phyloP scores from a whole-genome alignment of 2,888 invertebrate genomes.

The Pterostichus madidus region DNA sequence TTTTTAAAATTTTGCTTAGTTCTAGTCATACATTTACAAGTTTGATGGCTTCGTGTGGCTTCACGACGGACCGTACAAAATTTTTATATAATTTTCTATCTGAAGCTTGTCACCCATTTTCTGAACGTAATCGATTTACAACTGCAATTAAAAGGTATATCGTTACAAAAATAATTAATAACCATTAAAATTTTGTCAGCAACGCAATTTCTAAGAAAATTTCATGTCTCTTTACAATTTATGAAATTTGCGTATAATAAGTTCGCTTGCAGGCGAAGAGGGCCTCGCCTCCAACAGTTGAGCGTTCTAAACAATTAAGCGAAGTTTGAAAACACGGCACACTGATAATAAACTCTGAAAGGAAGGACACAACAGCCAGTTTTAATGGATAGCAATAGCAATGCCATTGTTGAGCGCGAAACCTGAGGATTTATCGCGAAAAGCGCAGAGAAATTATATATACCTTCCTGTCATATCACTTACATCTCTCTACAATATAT shows the following conservation, averaged over 20 bases:
- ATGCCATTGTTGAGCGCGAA: slow-evolving; percentile 8
- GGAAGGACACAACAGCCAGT: background rate
- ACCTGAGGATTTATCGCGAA: background rate
- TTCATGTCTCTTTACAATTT: slow-evolving; percentile 47
- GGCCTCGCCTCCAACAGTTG: slow-evolving; percentile 1
- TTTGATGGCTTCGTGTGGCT: too few relatives aligned
- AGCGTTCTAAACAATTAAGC: slow-evolving; percentile 35
- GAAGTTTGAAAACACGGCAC: slow-evolving; percentile 32
- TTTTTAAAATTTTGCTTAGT: too few relatives aligned
- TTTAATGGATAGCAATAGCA: background rate
- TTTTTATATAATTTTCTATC: too few relatives aligned
- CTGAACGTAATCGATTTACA: background rate
- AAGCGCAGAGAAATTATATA: background rate
- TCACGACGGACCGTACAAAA: too few relatives aligned
- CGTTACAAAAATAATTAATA: slow-evolving; percentile 50
- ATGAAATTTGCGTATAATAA: slow-evolving; percentile 46
- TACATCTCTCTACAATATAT: too few relatives aligned
- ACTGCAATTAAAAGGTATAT: slow-evolving; percentile 29
- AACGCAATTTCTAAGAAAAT: slow-evolving; percentile 26
- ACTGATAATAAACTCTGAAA: slow-evolving; percentile 16
- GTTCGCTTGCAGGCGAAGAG: slow-evolving; percentile 4
- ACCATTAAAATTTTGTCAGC: slow-evolving; percentile 42
- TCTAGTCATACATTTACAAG: too few relatives aligned
- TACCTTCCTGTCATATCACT: background rate
- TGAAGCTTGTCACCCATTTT: too few relatives aligned